Percentiles rank a stretch among this genome's conserved stretches.
Conservation (phyloP, 1,140 invertebrate genomes). For the Scylla paramamosain region DNA sequence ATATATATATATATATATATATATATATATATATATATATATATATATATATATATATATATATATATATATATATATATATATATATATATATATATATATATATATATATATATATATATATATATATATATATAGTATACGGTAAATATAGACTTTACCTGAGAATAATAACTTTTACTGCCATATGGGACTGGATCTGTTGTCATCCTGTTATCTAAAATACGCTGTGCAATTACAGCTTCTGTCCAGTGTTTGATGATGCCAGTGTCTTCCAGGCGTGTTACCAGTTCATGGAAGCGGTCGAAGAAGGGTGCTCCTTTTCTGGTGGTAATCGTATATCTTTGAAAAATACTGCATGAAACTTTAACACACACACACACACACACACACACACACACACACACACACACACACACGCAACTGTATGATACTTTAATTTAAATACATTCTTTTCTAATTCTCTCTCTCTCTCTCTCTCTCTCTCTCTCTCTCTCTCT, state of each 20-base stretch:
- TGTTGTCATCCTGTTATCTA: not conserved
- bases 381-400: no score
- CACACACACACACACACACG: no score
- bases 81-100: constrained; percentile 48
- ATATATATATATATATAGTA: no score
- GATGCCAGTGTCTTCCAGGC: constrained; percentile 24
- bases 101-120: no score
- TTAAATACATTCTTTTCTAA: no score
- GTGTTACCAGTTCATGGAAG: not conserved
- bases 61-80: constrained; percentile 55
- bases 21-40: constrained; percentile 54
- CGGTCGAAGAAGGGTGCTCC: not conserved
- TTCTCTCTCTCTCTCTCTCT: not conserved
- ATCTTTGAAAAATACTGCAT: no score
- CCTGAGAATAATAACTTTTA: no score
- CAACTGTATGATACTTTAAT: no score
- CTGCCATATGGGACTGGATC: no score
- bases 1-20: constrained; percentile 50
- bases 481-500: not conserved
- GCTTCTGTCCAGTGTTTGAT: constrained; percentile 29
- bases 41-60: constrained; percentile 47
- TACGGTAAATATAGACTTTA: no score
- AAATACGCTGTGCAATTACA: not conserved
- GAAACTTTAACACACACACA: no score
- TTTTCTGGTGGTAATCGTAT: not conserved